phyloP scores from a whole-genome alignment of 2,113 vertebrate species.

The Malurus cyaneus region DNA sequence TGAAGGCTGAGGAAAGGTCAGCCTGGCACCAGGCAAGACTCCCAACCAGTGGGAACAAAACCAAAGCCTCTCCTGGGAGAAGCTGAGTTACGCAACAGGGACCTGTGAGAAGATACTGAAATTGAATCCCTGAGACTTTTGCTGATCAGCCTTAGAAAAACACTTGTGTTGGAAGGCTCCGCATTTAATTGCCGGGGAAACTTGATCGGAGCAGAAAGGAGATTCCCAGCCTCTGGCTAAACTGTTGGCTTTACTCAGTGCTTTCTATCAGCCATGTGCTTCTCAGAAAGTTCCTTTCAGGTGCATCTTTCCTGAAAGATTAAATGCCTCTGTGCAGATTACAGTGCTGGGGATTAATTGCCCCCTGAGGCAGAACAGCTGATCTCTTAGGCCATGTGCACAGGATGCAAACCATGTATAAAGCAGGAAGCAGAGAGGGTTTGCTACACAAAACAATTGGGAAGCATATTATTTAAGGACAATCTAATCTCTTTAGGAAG shows the following conservation, averaged over 20 bases:
- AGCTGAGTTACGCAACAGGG: background rate
- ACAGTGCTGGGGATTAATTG: constrained; percentile 40
- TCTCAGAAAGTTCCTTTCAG: constrained; percentile 58
- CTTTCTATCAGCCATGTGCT: background rate
- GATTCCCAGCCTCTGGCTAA: constrained; percentile 53
- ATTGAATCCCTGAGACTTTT: background rate
- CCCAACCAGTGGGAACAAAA: background rate
- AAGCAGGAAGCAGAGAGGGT: constrained; percentile 11
- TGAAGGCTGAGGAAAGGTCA: background rate
- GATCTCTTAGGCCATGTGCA: constrained; percentile 18
- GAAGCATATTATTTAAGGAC: constrained; percentile 24
- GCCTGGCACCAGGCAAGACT: background rate
- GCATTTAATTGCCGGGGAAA: constrained; percentile 46
- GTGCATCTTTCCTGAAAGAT: constrained; percentile 58
- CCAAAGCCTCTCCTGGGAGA: background rate
- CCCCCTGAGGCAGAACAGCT: constrained; percentile 44
- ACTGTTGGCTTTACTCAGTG: constrained; percentile 35
- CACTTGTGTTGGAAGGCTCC: constrained; percentile 8
- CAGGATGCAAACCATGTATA: background rate
- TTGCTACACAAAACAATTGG: constrained; percentile 11
- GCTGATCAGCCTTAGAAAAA: background rate
- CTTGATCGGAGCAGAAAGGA: constrained; percentile 38
- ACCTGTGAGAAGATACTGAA: background rate
- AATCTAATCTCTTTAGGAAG: background rate
- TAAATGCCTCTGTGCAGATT: constrained; percentile 59